Percentiles rank a stretch among this genome's conserved stretches.
phyloP scores from a whole-genome alignment of 2,888 invertebrate genomes.

The Meghimatium bilineatum region DNA sequence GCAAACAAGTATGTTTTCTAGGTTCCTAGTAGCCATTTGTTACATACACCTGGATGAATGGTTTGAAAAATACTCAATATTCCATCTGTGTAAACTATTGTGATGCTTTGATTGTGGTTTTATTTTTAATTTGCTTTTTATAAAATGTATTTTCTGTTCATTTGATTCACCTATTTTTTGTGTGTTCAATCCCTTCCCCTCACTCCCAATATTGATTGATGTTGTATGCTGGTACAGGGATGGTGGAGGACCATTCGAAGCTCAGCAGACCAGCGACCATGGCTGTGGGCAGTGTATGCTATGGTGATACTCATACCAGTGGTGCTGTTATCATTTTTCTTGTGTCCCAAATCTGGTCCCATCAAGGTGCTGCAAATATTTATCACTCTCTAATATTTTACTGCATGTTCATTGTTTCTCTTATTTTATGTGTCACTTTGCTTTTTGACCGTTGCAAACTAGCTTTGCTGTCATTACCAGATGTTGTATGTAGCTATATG shows the following conservation, averaged over 20 bases:
- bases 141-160: background rate
- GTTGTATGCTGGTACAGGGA: constrained; percentile 80
- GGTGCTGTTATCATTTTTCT: constrained; percentile 87
- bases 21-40: background rate
- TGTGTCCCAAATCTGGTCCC: constrained; percentile 80
- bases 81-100: background rate
- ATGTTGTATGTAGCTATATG: no score
- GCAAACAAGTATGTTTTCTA: no score
- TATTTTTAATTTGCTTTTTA: no score
- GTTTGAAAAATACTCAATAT: background rate
- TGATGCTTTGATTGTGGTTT: background rate
- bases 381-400: background rate
- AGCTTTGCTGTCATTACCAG: background rate
- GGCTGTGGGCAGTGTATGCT: constrained; percentile 92
- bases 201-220: background rate
- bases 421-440: background rate
- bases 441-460: background rate
- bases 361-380: constrained; percentile 66
- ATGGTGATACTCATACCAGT: constrained; percentile 87
- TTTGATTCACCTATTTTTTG: background rate
- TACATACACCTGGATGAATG: background rate
- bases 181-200: background rate
- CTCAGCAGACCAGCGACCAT: constrained; percentile 90
- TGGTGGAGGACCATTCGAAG: constrained; percentile 84
- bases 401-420: background rate